phyloP scores from a whole-genome alignment of 2,113 vertebrate species.

The Sylvia atricapilla region DNA sequence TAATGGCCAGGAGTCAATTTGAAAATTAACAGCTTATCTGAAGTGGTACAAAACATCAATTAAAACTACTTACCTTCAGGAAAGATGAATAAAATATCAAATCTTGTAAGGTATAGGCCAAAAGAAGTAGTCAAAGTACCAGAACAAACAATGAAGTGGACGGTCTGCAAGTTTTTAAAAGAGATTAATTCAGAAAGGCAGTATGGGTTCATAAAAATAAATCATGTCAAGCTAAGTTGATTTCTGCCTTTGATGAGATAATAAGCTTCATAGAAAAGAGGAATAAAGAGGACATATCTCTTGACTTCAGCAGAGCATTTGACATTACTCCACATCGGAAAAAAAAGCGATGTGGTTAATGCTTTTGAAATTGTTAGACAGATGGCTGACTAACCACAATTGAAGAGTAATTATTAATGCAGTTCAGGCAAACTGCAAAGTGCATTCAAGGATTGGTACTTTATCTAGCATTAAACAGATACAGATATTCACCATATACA shows the following conservation, averaged over 20 bases:
- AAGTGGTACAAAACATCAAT: background rate
- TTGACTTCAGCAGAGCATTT: slow-evolving; percentile 59
- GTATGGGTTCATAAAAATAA: slow-evolving; percentile 40
- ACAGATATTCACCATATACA: background rate
- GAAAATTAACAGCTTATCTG: background rate
- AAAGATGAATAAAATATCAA: background rate
- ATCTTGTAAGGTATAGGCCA: background rate
- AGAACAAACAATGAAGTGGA: slow-evolving; percentile 9
- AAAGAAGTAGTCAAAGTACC: background rate
- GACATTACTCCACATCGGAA: slow-evolving; percentile 41
- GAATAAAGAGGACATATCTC: slow-evolving; percentile 47
- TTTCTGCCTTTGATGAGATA: slow-evolving; percentile 59
- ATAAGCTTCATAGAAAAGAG: slow-evolving; percentile 46
- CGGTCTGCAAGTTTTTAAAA: background rate
- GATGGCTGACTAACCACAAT: slow-evolving; percentile 32
- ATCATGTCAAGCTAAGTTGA: slow-evolving; percentile 39
- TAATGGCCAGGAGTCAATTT: background rate
- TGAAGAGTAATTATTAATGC: slow-evolving; percentile 36
- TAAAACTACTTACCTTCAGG: background rate
- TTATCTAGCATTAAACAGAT: background rate
- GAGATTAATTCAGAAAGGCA: background rate
- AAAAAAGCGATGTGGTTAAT: slow-evolving; percentile 6
- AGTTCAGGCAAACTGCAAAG: slow-evolving; percentile 24
- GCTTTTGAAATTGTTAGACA: slow-evolving; percentile 51
- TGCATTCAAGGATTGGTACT: background rate